phyloP scores from a whole-genome alignment of 2,113 vertebrate genomes.

The Pogonocichla stellata region DNA sequence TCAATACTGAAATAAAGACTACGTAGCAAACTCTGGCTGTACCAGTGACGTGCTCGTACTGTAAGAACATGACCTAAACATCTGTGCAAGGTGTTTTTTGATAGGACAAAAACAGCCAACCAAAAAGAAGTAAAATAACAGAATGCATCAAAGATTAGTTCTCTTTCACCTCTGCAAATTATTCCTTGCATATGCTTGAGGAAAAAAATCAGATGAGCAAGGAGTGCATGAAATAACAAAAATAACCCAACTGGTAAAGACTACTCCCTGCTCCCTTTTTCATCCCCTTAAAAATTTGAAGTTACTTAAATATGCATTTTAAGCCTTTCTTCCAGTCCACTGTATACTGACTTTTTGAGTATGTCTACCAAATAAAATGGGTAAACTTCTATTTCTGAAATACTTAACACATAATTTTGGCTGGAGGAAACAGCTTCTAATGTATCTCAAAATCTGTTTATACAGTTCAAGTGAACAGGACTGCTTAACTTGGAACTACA shows the following conservation, averaged over 20 bases:
- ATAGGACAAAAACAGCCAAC: background rate
- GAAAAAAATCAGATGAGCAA: background rate
- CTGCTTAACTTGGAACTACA: background rate
- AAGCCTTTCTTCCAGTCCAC: background rate
- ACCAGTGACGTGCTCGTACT: background rate
- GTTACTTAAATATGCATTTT: background rate
- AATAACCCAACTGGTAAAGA: background rate
- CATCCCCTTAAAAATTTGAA: background rate
- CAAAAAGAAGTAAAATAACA: background rate
- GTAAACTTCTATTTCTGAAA: background rate
- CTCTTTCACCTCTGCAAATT: background rate
- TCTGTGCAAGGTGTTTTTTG: background rate
- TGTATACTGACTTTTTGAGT: background rate
- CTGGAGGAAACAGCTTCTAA: background rate
- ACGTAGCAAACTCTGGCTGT: accelerated
- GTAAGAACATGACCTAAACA: background rate
- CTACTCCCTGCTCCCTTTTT: background rate
- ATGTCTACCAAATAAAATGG: background rate
- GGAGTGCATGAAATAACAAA: background rate
- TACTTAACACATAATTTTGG: background rate
- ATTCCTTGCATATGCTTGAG: background rate
- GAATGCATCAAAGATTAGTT: background rate
- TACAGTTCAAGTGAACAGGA: background rate
- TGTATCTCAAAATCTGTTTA: background rate
- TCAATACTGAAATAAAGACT: background rate